Percentiles rank a stretch among this genome's conserved stretches.
These are phyloP conservation scores for Pachydiplax longipennis DNA, from an alignment of 2,888 invertebrate genomes.

Conservation along the genomic window DNA sequence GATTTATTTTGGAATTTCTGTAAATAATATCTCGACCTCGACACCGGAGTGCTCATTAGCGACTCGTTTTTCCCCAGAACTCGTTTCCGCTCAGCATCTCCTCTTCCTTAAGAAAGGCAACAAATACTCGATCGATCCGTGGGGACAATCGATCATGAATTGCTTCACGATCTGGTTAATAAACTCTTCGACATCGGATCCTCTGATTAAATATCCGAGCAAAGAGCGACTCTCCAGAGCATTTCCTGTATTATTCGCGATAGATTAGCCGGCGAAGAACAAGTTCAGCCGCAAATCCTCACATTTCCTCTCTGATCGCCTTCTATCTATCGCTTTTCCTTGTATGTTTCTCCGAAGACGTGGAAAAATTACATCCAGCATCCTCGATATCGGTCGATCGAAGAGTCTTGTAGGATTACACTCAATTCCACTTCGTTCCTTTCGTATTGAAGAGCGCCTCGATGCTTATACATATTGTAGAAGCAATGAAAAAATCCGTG, in stretches of 20 bases:
- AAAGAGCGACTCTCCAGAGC: neutral
- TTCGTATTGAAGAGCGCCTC: neutral
- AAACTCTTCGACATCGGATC: neutral
- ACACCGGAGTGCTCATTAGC: neutral
- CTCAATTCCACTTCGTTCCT: neutral
- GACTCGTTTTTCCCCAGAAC: neutral
- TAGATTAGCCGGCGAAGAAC: neutral
- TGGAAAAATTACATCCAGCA: neutral
- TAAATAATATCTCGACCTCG: neutral
- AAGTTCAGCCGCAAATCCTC: neutral
- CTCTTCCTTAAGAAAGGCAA: neutral
- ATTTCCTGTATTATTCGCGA: neutral
- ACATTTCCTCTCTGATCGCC: neutral
- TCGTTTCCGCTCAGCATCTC: neutral
- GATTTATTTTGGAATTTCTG: neutral
- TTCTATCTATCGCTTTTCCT: neutral
- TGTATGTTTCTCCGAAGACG: neutral
- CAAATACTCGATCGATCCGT: neutral
- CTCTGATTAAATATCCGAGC: neutral
- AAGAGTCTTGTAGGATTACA: neutral
- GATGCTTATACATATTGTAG: too few relatives aligned
- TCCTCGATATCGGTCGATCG: neutral
- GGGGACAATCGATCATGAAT: neutral
- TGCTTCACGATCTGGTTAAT: neutral
- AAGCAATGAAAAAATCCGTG: neutral